Percentiles rank a stretch among this genome's conserved stretches.
These are phyloP conservation scores for Alethe diademata DNA, from an alignment of 2,113 vertebrate species.

Conservation along the genomic window DNA sequence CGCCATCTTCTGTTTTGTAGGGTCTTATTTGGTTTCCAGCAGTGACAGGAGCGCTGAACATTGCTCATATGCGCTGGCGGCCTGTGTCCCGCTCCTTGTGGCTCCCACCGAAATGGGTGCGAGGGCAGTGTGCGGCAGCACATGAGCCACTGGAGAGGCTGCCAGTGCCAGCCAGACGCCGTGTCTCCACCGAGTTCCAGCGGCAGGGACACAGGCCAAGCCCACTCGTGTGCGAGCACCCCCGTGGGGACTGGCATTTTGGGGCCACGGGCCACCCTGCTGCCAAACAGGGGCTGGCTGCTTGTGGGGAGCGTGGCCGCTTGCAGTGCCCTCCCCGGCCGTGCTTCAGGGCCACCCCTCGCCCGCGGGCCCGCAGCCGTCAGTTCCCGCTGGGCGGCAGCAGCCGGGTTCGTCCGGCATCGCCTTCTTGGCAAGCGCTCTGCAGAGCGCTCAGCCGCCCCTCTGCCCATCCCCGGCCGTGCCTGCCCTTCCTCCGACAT, in stretches of 20 bases:
- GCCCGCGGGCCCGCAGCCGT: accelerated
- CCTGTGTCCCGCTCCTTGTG: background rate
- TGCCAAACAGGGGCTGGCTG: background rate
- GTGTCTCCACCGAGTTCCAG: accelerated
- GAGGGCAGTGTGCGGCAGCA: background rate
- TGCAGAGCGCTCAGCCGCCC: too few species aligned
- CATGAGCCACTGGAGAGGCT: background rate
- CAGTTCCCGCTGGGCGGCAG: background rate
- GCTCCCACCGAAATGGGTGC: background rate
- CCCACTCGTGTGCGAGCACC: background rate
- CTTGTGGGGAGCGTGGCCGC: accelerated
- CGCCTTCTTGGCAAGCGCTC: accelerated
- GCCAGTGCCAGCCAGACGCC: background rate
- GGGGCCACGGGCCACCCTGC: background rate
- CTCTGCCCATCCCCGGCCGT: too few species aligned
- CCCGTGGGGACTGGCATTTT: accelerated
- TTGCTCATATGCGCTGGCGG: background rate
- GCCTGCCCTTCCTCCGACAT: background rate
- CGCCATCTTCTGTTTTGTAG: background rate
- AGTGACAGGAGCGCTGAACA: background rate
- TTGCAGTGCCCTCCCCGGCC: accelerated
- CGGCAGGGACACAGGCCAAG: accelerated
- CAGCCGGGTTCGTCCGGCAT: background rate
- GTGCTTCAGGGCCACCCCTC: accelerated
- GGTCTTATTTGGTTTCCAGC: background rate